These are phyloP conservation scores for Apamea anceps DNA, from an alignment of 2,888 invertebrate genomes.

Conservation along the genomic window DNA sequence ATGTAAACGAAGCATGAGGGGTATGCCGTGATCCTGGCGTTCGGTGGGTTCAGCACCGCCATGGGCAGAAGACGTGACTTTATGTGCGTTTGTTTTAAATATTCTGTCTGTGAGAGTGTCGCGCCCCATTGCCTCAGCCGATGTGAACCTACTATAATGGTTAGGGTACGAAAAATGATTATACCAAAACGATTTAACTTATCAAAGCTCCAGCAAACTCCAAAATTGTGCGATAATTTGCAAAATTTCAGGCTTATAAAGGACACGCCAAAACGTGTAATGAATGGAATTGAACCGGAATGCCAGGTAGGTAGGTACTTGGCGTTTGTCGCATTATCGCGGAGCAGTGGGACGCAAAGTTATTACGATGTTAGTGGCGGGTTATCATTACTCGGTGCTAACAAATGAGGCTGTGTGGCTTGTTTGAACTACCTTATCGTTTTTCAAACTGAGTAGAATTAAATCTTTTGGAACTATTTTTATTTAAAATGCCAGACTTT, in stretches of 20 bases:
- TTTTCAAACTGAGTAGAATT: not conserved
- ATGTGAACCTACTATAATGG: not conserved
- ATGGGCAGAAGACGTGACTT: not conserved
- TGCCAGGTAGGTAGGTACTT: constrained; percentile 1
- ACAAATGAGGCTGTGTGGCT: constrained; percentile 3
- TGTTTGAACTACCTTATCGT: not conserved
- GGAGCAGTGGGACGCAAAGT: constrained; percentile 13
- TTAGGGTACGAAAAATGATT: not conserved
- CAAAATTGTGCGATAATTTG: constrained; percentile 10
- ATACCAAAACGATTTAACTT: not conserved
- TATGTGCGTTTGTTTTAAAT: not conserved
- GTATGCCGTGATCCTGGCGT: not conserved
- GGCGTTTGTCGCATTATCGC: constrained; percentile 24
- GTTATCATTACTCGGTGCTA: constrained; percentile 6
- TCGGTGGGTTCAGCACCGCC: not conserved
- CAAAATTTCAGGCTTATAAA: constrained; percentile 11
- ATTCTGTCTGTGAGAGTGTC: not conserved
- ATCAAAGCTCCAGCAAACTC: constrained; percentile 9
- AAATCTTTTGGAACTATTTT: not conserved
- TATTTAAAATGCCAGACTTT: not conserved
- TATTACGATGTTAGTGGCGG: constrained; percentile 7
- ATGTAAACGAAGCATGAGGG: not conserved
- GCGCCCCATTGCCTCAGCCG: not conserved
- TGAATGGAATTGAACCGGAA: constrained; percentile 33
- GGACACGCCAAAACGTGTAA: constrained; percentile 22